A percentile compares a stretch with the other conserved stretches of the same genome.
phyloP scores from a whole-genome alignment of 2,113 vertebrate species.

The Eudyptes chrysolophus region DNA sequence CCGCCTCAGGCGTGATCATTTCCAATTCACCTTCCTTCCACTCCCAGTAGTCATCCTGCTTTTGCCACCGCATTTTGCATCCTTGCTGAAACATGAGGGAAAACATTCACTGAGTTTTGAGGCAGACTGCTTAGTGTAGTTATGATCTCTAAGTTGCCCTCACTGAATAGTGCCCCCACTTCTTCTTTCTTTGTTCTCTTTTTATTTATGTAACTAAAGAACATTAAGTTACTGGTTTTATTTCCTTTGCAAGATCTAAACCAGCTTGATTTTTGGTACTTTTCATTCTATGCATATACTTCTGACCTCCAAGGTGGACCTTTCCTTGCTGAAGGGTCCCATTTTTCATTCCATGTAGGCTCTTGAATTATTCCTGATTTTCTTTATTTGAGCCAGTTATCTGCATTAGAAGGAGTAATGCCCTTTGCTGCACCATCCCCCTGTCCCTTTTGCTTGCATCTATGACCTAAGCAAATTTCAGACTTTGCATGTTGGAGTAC shows the following conservation, averaged over 20 bases:
- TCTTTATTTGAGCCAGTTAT: not conserved
- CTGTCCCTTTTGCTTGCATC: not conserved
- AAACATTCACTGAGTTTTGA: not conserved
- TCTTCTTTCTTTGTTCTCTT: conserved; percentile 46
- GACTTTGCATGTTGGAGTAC: not conserved
- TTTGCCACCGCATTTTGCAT: not conserved
- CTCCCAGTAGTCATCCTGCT: not conserved
- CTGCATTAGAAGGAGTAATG: not conserved
- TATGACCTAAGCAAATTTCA: not conserved
- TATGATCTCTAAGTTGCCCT: not conserved
- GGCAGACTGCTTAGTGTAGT: not conserved
- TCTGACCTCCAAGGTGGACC: not conserved
- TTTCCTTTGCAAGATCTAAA: conserved; percentile 3
- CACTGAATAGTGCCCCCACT: not conserved
- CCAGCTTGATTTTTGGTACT: not conserved
- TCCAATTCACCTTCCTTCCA: not conserved
- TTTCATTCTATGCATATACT: not conserved
- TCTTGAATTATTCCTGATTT: not conserved
- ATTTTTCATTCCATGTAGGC: not conserved
- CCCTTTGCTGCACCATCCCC: not conserved
- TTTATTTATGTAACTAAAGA: not conserved
- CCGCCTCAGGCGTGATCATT: not conserved
- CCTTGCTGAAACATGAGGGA: not conserved
- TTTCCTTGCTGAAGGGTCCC: not conserved
- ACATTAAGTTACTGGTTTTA: not conserved